A percentile compares a stretch with the other conserved stretches of the same genome.
Conservation (phyloP, 2,113 vertebrate genomes). For the Semnornis frantzii region DNA sequence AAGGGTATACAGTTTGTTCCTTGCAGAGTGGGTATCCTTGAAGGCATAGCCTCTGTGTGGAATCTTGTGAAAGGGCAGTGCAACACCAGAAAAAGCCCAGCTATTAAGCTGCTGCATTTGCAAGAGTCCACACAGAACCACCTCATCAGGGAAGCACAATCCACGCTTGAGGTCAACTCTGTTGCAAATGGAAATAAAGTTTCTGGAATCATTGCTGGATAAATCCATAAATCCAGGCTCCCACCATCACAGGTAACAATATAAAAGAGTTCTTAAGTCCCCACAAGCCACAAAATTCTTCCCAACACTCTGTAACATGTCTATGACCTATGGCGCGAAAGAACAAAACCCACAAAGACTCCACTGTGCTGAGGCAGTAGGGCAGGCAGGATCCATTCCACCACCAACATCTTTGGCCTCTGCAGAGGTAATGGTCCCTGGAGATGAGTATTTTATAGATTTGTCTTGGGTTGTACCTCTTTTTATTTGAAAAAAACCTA, state of each 20-base stretch:
- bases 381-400: background rate
- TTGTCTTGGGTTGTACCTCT: background rate
- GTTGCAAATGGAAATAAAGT: background rate
- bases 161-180: background rate
- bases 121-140: background rate
- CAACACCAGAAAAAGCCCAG: background rate
- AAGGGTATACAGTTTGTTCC: background rate
- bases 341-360: constrained; percentile 19
- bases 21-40: background rate
- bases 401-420: background rate
- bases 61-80: background rate
- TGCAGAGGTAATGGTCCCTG: background rate
- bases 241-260: background rate
- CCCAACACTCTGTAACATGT: constrained; percentile 23
- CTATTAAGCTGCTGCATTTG: background rate
- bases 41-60: background rate
- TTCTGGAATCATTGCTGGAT: background rate
- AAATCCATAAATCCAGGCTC: background rate
- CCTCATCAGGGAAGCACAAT: background rate
- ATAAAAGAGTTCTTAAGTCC: background rate
- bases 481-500: background rate
- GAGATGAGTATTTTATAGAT: background rate
- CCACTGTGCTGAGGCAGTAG: background rate
- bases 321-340: background rate
- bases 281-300: constrained; percentile 48